phyloP scores from a whole-genome alignment of 2,888 invertebrate genomes.

The Mechanitis messenoides region DNA sequence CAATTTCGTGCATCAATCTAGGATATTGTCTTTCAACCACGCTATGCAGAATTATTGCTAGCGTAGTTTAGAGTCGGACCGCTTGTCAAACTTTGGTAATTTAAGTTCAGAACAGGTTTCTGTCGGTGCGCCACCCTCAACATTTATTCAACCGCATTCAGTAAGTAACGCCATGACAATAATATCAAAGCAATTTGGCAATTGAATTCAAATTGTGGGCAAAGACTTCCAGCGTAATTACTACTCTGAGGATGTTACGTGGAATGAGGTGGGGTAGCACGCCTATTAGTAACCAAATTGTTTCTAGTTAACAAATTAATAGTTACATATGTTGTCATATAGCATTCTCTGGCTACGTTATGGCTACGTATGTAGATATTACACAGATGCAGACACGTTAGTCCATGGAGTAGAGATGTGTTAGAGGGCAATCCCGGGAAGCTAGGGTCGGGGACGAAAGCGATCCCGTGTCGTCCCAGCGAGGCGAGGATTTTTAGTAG shows the following conservation, averaged over 20 bases:
- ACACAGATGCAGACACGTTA: not conserved
- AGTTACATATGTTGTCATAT: not conserved
- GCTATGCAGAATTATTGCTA: conserved; percentile 68
- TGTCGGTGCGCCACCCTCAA: conserved; percentile 52
- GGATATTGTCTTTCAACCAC: conserved; percentile 54
- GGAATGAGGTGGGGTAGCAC: conserved; percentile 3
- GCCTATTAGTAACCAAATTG: conserved; percentile 11
- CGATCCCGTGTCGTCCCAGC: no score
- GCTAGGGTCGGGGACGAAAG: no score
- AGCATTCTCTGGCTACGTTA: not conserved
- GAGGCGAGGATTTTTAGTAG: no score
- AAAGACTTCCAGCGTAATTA: conserved; percentile 20
- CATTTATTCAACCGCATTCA: conserved; percentile 54
- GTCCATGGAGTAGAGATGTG: no score
- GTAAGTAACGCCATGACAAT: conserved; percentile 48
- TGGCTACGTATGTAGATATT: not conserved
- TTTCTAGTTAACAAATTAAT: not conserved
- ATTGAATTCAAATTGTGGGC: conserved; percentile 27
- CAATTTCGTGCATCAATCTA: conserved; percentile 41
- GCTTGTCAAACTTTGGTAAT: conserved; percentile 75
- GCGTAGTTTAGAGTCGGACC: conserved; percentile 65
- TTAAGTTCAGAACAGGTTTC: conserved; percentile 73
- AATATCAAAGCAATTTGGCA: conserved; percentile 38
- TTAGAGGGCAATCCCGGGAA: no score
- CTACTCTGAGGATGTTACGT: conserved; percentile 9